Evolutionary conservation across 2,888 invertebrate genomes (phyloP).

Genomic region (Tenthredo scrophulariae): DNA sequence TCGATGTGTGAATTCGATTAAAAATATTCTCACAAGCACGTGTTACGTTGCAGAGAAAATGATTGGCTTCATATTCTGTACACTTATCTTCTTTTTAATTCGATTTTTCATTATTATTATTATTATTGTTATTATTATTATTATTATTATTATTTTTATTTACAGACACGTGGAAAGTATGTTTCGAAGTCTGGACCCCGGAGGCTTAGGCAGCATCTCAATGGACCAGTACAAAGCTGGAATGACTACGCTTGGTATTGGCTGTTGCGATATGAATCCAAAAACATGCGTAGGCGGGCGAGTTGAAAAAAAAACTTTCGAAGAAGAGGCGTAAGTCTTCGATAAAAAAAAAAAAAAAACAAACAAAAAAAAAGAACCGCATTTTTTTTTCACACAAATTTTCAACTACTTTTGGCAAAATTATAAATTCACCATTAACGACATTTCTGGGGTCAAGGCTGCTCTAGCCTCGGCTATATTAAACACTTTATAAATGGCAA

Average conservation of each 20-base stretch:
- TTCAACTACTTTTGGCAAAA: neutral
- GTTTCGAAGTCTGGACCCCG: slow-evolving; percentile 68
- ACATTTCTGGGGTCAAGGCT: neutral
- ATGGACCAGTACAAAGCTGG: slow-evolving; percentile 67
- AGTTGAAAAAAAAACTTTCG: slow-evolving; percentile 65
- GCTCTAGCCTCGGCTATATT: neutral
- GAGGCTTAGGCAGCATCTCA: slow-evolving; percentile 62
- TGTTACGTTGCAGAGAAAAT: neutral
- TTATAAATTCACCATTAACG: neutral
- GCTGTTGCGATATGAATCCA: slow-evolving; percentile 62
- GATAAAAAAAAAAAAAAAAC: neutral
- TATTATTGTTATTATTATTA: neutral
- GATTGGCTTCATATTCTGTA: slow-evolving; percentile 6
- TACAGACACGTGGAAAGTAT: slow-evolving; percentile 70
- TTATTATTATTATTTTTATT: slow-evolving; percentile 18
- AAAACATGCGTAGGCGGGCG: slow-evolving; percentile 60
- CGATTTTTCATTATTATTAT: neutral
- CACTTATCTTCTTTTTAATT: neutral
- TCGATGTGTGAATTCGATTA: slow-evolving; percentile 26
- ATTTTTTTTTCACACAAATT: neutral
- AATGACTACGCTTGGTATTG: slow-evolving; percentile 68
- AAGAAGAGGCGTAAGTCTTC: slow-evolving; percentile 68
- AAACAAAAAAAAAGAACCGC: neutral
- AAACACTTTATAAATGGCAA: neutral
- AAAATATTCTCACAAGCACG: slow-evolving; percentile 14